Conservation (phyloP, 2,113 vertebrate species). For the Tupaia chinensis region DNA sequence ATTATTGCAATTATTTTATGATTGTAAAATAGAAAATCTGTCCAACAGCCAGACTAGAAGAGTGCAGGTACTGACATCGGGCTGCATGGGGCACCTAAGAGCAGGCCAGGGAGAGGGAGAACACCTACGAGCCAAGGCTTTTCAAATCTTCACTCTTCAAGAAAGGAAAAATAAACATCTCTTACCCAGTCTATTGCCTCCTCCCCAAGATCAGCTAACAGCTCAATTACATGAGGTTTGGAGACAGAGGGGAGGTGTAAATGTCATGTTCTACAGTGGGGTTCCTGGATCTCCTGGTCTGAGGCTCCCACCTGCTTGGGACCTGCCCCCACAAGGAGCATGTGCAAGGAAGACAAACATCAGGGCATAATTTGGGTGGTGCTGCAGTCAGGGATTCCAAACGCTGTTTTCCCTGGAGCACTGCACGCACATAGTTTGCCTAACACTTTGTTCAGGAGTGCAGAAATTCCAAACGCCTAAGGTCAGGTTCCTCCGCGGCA, state of each 20-base stretch:
- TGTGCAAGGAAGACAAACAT: background rate
- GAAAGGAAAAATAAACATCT: background rate
- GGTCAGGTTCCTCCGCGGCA: background rate
- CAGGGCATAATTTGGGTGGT: background rate
- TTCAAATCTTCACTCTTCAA: background rate
- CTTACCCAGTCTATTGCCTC: background rate
- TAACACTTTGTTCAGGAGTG: background rate
- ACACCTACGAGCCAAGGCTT: background rate
- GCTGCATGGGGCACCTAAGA: background rate
- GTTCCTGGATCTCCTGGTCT: background rate
- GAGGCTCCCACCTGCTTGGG: background rate
- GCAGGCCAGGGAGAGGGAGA: background rate
- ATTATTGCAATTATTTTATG: constrained; percentile 18
- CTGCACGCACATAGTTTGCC: background rate
- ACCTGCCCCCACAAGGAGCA: background rate
- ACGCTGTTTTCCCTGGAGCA: background rate
- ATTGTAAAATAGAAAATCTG: background rate
- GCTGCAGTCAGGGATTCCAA: accelerated
- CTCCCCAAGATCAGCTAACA: background rate
- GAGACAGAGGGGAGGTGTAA: background rate
- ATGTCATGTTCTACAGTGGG: accelerated
- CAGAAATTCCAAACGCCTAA: background rate
- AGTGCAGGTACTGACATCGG: background rate
- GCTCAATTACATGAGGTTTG: background rate
- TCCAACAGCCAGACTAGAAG: background rate